phyloP scores from a whole-genome alignment of 2,113 vertebrate genomes.

The Podilymbus podiceps region DNA sequence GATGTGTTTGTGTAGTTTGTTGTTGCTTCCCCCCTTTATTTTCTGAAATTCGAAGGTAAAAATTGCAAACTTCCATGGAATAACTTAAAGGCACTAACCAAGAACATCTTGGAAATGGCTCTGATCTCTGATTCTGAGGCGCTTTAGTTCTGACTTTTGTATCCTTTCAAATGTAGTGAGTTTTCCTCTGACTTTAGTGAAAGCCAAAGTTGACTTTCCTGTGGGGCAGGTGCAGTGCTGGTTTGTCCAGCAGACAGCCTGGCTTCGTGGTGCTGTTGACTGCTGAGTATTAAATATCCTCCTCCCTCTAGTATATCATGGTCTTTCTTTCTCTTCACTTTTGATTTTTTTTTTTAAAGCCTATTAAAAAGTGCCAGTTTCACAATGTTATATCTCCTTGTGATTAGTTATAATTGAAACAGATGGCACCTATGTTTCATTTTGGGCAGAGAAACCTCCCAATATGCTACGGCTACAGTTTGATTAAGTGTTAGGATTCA shows the following conservation, averaged over 20 bases:
- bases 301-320: not conserved
- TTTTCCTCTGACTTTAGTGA: not conserved
- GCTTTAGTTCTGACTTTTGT: not conserved
- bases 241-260: not conserved
- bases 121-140: no score
- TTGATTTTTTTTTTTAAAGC: not conserved
- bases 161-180: not conserved
- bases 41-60: not conserved
- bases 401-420: slow-evolving; percentile 18
- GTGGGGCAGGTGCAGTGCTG: not conserved
- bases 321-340: not conserved
- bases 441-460: slow-evolving; percentile 36
- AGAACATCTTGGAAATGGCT: not conserved
- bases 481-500: not conserved
- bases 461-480: not conserved
- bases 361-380: not conserved
- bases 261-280: not conserved
- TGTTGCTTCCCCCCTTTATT: not conserved
- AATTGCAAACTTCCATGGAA: not conserved
- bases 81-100: not conserved
- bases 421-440: not conserved
- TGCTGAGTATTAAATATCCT: not conserved
- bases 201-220: not conserved
- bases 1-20: not conserved
- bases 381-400: not conserved